Evolutionary conservation across 2,888 invertebrate genomes (phyloP).

Genomic region (Drosophila kuntzei): DNA sequence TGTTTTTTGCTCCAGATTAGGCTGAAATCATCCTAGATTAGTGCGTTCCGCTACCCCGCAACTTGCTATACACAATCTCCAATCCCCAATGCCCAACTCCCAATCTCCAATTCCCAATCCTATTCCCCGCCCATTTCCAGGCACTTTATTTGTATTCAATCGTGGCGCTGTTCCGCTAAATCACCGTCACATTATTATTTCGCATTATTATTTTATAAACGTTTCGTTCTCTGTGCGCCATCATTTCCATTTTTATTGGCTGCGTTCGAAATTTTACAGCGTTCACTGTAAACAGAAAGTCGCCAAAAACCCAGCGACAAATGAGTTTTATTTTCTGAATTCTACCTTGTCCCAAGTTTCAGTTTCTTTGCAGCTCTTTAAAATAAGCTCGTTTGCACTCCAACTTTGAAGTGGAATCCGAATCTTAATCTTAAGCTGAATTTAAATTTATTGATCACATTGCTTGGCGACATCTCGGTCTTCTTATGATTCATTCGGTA

Average conservation of each 20-base stretch:
- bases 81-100: slow-evolving; percentile 11
- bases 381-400: slow-evolving; percentile 76
- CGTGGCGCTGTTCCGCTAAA: slow-evolving; percentile 82
- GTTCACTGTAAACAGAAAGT: slow-evolving; percentile 54
- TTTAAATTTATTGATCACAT: slow-evolving; percentile 71
- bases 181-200: slow-evolving; percentile 83
- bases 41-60: slow-evolving; percentile 60
- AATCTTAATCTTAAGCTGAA: slow-evolving; percentile 38
- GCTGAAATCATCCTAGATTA: slow-evolving; percentile 82
- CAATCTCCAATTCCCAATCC: slow-evolving; percentile 1
- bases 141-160: slow-evolving; percentile 84
- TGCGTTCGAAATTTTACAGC: slow-evolving; percentile 75
- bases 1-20: slow-evolving; percentile 79
- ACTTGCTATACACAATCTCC: slow-evolving; percentile 20
- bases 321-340: slow-evolving; percentile 36
- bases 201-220: slow-evolving; percentile 84
- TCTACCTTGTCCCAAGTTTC: slow-evolving; percentile 19
- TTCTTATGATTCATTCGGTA: slow-evolving; percentile 67
- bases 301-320: slow-evolving; percentile 35
- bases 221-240: slow-evolving; percentile 69
- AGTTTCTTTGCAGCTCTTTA: slow-evolving; percentile 61
- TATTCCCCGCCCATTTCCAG: slow-evolving; percentile 24
- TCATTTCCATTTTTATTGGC: slow-evolving; percentile 83
- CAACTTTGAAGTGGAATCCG: slow-evolving; percentile 21
- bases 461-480: slow-evolving; percentile 36